Conservation (phyloP, 2,888 invertebrate genomes). For the Drosophila cognata region DNA sequence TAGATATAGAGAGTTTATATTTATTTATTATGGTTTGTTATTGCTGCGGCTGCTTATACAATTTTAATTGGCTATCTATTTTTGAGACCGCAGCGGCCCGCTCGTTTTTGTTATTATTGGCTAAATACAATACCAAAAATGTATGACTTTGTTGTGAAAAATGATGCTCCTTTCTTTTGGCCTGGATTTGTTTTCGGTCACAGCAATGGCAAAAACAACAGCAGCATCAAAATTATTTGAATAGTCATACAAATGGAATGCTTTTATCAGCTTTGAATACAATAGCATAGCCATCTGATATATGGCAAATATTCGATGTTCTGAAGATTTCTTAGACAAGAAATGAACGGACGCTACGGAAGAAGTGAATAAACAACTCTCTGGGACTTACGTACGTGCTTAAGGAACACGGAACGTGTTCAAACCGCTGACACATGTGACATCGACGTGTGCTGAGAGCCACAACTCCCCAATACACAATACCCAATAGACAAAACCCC, state of each 20-base stretch:
- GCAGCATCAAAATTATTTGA: conserved; percentile 3
- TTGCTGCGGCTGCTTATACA: conserved; percentile 19
- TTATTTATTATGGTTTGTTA: conserved; percentile 23
- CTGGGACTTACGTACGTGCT: neutral
- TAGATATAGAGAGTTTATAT: conserved; percentile 2
- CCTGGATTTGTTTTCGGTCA: conserved; percentile 4
- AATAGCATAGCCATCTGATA: neutral
- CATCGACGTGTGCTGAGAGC: conserved; percentile 14
- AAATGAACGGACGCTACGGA: neutral
- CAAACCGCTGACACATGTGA: conserved; percentile 24
- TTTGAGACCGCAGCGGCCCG: conserved; percentile 23
- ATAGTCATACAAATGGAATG: conserved; percentile 4
- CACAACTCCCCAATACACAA: conserved; percentile 19
- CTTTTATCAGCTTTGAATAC: neutral
- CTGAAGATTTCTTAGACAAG: neutral
- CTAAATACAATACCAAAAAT: conserved; percentile 44
- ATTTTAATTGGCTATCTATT: conserved; percentile 33
- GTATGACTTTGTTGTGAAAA: conserved; percentile 37
- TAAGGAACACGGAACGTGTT: neutral
- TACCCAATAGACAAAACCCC: conserved; percentile 3
- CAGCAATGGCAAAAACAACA: conserved; percentile 3
- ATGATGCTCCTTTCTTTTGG: conserved; percentile 39
- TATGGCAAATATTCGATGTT: neutral
- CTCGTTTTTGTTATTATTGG: conserved; percentile 23
- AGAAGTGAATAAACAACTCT: neutral